phyloP scores from a whole-genome alignment of 1,140 invertebrate genomes.

The Hydropsyche tenuis region DNA sequence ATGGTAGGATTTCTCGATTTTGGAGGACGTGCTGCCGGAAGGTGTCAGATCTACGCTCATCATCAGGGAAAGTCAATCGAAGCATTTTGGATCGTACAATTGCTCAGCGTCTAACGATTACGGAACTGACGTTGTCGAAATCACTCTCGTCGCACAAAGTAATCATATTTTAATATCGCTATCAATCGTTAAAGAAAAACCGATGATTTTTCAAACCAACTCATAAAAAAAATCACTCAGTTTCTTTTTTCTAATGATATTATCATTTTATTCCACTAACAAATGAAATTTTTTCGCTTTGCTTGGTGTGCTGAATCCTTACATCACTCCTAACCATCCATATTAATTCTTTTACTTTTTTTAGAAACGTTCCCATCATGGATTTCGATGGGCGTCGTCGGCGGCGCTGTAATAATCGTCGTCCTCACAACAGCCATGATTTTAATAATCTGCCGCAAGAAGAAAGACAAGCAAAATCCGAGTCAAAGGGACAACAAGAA shows the following conservation, averaged over 20 bases:
- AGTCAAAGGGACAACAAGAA: slow-evolving; percentile 52
- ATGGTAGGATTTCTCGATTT: slow-evolving; percentile 71
- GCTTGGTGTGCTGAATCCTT: too few relatives aligned
- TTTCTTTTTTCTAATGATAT: too few relatives aligned
- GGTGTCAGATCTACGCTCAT: slow-evolving; percentile 81
- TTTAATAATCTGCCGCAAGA: slow-evolving; percentile 69
- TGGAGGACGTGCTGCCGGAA: slow-evolving; percentile 68
- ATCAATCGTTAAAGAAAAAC: background rate
- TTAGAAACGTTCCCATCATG: slow-evolving; percentile 71
- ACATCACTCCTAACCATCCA: too few relatives aligned
- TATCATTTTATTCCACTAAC: too few relatives aligned
- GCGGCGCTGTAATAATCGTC: slow-evolving; percentile 65
- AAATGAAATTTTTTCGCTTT: too few relatives aligned
- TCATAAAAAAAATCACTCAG: too few relatives aligned
- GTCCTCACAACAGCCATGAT: slow-evolving; percentile 70
- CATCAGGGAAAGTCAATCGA: slow-evolving; percentile 80
- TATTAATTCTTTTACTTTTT: slow-evolving; percentile 49
- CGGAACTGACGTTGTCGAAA: slow-evolving; percentile 83
- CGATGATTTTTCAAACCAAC: too few relatives aligned
- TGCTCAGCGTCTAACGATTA: slow-evolving; percentile 92
- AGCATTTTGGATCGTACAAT: slow-evolving; percentile 94
- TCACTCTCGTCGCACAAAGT: slow-evolving; percentile 88
- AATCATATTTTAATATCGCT: slow-evolving; percentile 54
- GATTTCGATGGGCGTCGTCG: slow-evolving; percentile 68
- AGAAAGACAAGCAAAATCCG: slow-evolving; percentile 60